Base-by-base conservation (phyloP, 2,888 invertebrate genomes). In the Hypena proboscidalis region DNA sequence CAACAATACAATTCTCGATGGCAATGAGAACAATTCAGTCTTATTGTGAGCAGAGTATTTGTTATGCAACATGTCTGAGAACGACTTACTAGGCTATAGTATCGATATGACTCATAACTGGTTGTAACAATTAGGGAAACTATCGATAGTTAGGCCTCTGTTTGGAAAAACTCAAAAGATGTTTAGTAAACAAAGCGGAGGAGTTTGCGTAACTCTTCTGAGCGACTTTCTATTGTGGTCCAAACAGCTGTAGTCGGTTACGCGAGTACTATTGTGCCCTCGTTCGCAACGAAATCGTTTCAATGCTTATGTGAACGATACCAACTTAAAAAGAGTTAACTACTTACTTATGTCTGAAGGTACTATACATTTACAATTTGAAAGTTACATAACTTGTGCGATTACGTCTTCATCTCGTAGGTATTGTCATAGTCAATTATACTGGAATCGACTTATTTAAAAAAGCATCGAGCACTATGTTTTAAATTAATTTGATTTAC, bases 211-310 rank as follows among this genome's bases (percentile, higher is more conserved):
- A 86, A 88, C 74, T 60, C 59, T 70, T 61, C 61, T 72, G 73
- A 71, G 64, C 74, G 62, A 77, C 82, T 85, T 80, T 83, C 85
- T 80, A 86, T 90, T 90, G 87, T 88, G 67, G 73, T 66, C 58
- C 69, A 76, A 44, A 75, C 83, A 83, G 84, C 83, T 87, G 89
- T 73, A 63, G 72, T 74, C 73, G 59, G 83, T 83, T 85, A 81
- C 80, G 80, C 74, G 67, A 58, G 40, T 71, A 64, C 77, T 62
- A 81, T 87, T 84, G 83, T 85, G 62, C 68, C 77, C 70, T 77
- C 77, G 74, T 83, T 85, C 77, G 73, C 74, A 68, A 74, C 71
- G 70, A 64, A 65, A 58, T 64, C 57, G 60, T 70, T 72, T 60
- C 49, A 69, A 60, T 65, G 61, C 66, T 57, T 70, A 67, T 55